These are phyloP conservation scores for Takifugu ocellatus DNA, from an alignment of 2,797 vertebrate genomes.

Conservation along the genomic window DNA sequence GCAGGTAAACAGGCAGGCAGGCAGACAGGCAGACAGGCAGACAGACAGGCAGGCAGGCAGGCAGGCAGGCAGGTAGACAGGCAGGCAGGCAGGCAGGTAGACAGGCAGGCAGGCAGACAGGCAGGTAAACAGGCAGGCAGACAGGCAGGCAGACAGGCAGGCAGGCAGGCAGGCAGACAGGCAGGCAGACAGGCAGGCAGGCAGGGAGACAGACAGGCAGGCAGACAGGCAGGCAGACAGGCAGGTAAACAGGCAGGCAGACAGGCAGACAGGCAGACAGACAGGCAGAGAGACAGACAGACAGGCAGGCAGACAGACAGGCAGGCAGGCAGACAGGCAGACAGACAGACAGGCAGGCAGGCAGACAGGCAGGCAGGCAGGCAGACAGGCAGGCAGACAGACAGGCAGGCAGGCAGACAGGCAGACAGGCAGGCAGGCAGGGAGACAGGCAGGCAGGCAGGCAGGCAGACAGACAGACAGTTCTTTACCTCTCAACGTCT, in stretches of 20 bases:
- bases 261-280: slow-evolving; percentile 5
- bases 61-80: slow-evolving; percentile 30
- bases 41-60: too few species aligned
- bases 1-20: too few species aligned
- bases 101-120: slow-evolving; percentile 30
- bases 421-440: too few species aligned
- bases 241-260: not conserved
- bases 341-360: too few species aligned
- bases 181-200: not conserved
- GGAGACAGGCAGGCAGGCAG: slow-evolving; percentile 49
- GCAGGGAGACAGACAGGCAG: too few species aligned
- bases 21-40: slow-evolving; percentile 25
- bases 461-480: slow-evolving; percentile 24
- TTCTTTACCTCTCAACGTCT: slow-evolving; percentile 52
- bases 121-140: not conserved
- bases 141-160: too few species aligned
- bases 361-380: too few species aligned
- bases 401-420: too few species aligned
- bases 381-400: slow-evolving; percentile 24
- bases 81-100: too few species aligned
- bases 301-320: slow-evolving; percentile 19
- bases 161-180: slow-evolving; percentile 19
- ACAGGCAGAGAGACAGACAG: slow-evolving; percentile 11
- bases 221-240: slow-evolving; percentile 23
- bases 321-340: not conserved